A percentile compares a stretch with the other conserved stretches of the same genome.
phyloP scores from a whole-genome alignment of 2,888 invertebrate species.

The Polydrusus pterygomalis region DNA sequence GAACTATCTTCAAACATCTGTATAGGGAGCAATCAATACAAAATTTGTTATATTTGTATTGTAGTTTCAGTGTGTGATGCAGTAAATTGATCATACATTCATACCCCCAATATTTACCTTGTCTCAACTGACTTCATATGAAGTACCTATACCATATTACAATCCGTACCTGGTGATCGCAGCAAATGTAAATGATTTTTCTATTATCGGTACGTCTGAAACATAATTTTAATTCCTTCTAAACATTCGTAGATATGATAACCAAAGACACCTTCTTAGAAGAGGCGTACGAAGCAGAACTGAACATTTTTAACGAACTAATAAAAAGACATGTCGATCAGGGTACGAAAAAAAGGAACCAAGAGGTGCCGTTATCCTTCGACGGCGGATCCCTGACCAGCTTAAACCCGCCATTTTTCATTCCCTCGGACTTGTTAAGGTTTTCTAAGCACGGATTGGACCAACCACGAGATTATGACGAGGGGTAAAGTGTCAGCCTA shows the following conservation, averaged over 20 bases:
- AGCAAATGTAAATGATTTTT: no score
- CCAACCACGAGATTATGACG: neutral
- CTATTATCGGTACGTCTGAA: no score
- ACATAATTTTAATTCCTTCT: neutral
- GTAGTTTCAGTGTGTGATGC: no score
- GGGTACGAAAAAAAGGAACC: conserved; percentile 9
- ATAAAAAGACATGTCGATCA: conserved; percentile 56
- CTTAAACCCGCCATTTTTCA: conserved; percentile 55
- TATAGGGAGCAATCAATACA: no score
- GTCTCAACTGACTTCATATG: no score
- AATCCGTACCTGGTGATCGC: no score
- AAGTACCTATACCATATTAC: no score
- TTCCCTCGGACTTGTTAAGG: conserved; percentile 59
- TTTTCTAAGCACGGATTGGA: neutral
- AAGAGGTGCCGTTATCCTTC: neutral
- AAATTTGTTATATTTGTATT: no score
- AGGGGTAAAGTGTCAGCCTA: neutral
- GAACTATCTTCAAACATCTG: no score
- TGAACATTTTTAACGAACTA: conserved; percentile 60
- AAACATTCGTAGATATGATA: conserved; percentile 58
- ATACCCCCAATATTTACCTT: no score
- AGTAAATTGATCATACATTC: no score
- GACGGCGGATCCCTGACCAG: conserved; percentile 32
- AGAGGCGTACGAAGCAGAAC: conserved; percentile 61
- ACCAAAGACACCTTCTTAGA: conserved; percentile 66